These are phyloP conservation scores for Phoxinus dragarum DNA, from an alignment of 2,797 vertebrate species.

Conservation along the genomic window DNA sequence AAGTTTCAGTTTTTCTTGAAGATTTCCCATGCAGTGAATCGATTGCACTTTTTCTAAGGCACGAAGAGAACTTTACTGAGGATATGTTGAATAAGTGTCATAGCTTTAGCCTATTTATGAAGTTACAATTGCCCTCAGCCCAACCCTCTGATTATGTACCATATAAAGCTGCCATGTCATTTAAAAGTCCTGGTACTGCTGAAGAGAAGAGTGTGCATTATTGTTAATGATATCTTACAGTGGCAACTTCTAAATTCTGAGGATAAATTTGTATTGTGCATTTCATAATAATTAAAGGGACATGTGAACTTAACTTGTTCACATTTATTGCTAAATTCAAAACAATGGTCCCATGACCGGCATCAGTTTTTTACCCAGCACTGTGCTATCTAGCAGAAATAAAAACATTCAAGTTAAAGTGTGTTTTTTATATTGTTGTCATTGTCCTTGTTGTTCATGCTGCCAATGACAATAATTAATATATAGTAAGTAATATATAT, in stretches of 20 bases:
- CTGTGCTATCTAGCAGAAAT: slow-evolving; percentile 10
- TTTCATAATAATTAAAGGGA: slow-evolving; percentile 6
- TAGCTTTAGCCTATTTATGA: not conserved
- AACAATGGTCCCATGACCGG: slow-evolving; percentile 24
- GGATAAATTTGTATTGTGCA: not conserved
- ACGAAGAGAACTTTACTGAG: not conserved
- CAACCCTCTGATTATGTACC: not conserved
- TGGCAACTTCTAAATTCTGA: not conserved
- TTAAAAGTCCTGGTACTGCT: not conserved
- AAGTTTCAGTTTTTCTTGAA: not conserved
- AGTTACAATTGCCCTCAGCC: not conserved
- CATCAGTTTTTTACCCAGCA: not conserved
- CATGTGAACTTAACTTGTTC: slow-evolving; percentile 20
- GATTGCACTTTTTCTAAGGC: not conserved
- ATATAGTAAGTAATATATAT: not conserved
- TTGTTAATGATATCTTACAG: slow-evolving; percentile 11
- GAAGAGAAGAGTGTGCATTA: not conserved
- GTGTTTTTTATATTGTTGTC: not conserved
- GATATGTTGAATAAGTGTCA: not conserved
- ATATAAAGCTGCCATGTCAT: not conserved
- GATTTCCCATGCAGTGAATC: not conserved
- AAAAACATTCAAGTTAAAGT: not conserved
- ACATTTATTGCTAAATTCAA: not conserved
- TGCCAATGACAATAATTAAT: not conserved
- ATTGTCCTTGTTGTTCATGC: not conserved